phyloP scores from a whole-genome alignment of 2,113 vertebrate species.

The Mola mola region DNA sequence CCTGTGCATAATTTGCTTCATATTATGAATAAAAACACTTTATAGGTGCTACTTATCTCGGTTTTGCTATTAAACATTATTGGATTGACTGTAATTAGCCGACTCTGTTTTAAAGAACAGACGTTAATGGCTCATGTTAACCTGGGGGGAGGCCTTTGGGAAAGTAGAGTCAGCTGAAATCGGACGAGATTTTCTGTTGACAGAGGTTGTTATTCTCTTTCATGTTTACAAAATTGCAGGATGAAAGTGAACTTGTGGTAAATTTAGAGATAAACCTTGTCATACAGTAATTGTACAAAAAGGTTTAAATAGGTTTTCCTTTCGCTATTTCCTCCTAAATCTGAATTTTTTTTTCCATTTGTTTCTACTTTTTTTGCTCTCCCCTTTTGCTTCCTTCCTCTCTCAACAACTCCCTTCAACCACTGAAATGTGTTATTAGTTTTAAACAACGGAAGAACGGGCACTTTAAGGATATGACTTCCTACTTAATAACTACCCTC shows the following conservation, averaged over 20 bases:
- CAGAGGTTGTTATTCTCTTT: background rate
- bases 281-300: background rate
- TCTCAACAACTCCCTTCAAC: slow-evolving; percentile 59
- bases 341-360: slow-evolving; percentile 23
- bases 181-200: background rate
- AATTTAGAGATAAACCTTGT: slow-evolving; percentile 17
- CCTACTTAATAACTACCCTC: slow-evolving; percentile 73
- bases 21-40: slow-evolving; percentile 33
- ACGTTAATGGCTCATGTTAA: background rate
- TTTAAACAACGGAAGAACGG: slow-evolving; percentile 68
- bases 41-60: slow-evolving; percentile 20
- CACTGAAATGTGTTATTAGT: slow-evolving; percentile 73
- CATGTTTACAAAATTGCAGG: background rate
- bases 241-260: slow-evolving; percentile 6
- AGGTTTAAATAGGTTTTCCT: no score
- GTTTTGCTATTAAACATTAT: slow-evolving; percentile 36
- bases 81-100: slow-evolving; percentile 21
- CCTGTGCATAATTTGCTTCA: slow-evolving; percentile 26
- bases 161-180: no score
- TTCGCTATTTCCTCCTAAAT: slow-evolving; percentile 51
- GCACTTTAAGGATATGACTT: slow-evolving; percentile 71
- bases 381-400: slow-evolving; percentile 59
- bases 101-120: background rate
- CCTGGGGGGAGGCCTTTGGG: no score
- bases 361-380: slow-evolving; percentile 41